Evolutionary conservation across 2,888 invertebrate species (phyloP), one percentile per base, ranked within the genome.

Genomic region (Coenonympha glycerion): DNA sequence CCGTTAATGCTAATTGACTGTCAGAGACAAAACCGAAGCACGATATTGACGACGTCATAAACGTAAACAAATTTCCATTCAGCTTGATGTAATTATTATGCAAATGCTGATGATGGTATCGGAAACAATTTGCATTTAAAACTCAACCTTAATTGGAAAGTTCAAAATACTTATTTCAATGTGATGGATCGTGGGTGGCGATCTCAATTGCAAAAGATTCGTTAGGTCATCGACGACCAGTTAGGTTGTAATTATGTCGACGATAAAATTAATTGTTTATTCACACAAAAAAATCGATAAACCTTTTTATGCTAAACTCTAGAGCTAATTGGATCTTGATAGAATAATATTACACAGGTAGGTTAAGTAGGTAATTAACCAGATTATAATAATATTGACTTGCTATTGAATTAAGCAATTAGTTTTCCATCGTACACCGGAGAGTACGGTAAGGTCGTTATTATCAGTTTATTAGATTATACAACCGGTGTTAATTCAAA

Each of bases 1-100:
- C 42, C 28, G n/a, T 49, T 48, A 48, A 48, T 48, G 39, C 40
- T 48, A 51, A 54, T 47, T 54, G 44, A 41, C 34, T 51, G 48
- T 45, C 44, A 46, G 26, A 45, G 45, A 51, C 48, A 46, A 51
- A 33, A 48, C 48, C 39, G 36, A 40, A 19, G 24, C 26, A 16
- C 21, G 45, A 54, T 52, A 46, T 45, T 48, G 39, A 26, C 28
- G 40, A 45, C 13, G 34, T 33, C 34, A 34, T 49, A 28, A 34
- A 36, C 45, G 22, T 52, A 26, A 39, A 34, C 34, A 30, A 40
- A 40, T 40, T 52, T 37, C 13, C 18, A 34, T 49, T 45, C 21
- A 33, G 15, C 21, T 39, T 44, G 21, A 41, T 41, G 28, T 41
- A 30, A 41, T 41, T 41, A 41, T 11, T 26, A 41, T 41, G 41